Evolutionary conservation across 2,113 vertebrate genomes (phyloP).

Genomic region (Atherinomorus stipes): DNA sequence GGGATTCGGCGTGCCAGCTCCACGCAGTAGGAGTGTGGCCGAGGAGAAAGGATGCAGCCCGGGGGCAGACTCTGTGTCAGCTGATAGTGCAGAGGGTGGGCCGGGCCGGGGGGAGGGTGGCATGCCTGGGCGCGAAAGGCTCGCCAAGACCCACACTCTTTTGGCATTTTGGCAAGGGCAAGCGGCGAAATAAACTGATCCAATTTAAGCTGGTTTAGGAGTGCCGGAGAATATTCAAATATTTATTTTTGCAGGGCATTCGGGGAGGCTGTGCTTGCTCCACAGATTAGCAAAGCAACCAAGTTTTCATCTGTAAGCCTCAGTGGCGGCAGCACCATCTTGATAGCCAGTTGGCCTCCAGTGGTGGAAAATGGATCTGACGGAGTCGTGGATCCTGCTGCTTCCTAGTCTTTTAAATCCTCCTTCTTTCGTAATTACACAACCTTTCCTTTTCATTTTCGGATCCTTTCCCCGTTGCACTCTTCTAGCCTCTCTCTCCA

Average conservation of each 20-base stretch:
- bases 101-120: constrained; percentile 75
- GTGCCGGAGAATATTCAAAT: constrained; percentile 86
- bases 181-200: constrained; percentile 84
- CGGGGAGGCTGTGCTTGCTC: constrained; percentile 70
- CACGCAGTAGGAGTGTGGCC: constrained; percentile 77
- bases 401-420: constrained; percentile 47
- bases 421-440: constrained; percentile 28
- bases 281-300: constrained; percentile 68
- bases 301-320: constrained; percentile 66
- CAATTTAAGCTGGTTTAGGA: constrained; percentile 87
- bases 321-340: constrained; percentile 57
- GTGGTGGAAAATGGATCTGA: constrained; percentile 77
- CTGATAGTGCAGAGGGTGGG: constrained; percentile 85
- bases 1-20: constrained; percentile 68
- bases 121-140: constrained; percentile 70
- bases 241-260: constrained; percentile 84
- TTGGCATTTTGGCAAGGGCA: constrained; percentile 88
- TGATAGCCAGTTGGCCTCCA: constrained; percentile 82
- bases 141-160: constrained; percentile 85
- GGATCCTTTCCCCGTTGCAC: neutral
- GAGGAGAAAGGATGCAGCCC: constrained; percentile 75
- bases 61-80: constrained; percentile 85
- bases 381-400: constrained; percentile 46
- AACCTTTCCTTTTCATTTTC: constrained; percentile 1
- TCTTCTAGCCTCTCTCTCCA: neutral